Conservation (phyloP, 2,888 invertebrate genomes). For the Phyllotreta striolata region DNA sequence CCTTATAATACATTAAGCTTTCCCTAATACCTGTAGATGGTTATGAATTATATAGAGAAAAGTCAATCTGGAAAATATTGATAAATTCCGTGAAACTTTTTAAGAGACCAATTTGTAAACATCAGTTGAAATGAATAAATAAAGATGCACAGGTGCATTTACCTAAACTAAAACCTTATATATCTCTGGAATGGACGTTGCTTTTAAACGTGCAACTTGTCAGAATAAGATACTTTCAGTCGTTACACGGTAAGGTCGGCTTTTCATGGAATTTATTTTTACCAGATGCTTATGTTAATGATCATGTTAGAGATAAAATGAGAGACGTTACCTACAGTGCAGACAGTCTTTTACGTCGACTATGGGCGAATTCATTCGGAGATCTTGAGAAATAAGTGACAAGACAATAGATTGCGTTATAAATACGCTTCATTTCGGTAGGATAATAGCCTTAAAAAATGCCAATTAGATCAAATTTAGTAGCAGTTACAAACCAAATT, state of each 20-base stretch:
- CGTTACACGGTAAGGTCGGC: not conserved
- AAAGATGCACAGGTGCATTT: constrained; percentile 7
- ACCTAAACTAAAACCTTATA: not conserved
- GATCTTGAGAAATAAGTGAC: constrained; percentile 4
- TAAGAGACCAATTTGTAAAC: no score
- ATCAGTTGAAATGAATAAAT: not conserved
- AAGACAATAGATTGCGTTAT: constrained; percentile 8
- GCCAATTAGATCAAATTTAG: constrained; percentile 15
- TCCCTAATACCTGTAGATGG: no score
- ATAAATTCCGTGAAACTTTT: no score
- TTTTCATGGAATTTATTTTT: constrained; percentile 1
- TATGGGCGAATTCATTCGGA: not conserved
- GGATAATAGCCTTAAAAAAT: constrained; percentile 2
- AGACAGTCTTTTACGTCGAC: constrained; percentile 31
- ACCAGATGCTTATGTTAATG: constrained; percentile 15
- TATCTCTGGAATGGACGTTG: not conserved
- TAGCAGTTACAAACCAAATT: not conserved
- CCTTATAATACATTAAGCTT: not conserved
- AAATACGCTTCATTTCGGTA: constrained; percentile 14
- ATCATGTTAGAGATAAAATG: constrained; percentile 22
- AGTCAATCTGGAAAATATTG: no score
- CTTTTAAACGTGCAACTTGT: not conserved
- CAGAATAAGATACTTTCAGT: not conserved
- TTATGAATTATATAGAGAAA: no score
- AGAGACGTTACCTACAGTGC: constrained; percentile 23